Percentiles rank a stretch among this genome's conserved stretches.
These are phyloP conservation scores for Mastomys natalensis DNA, from an alignment of 2,113 vertebrate genomes.

Conservation along the genomic window DNA sequence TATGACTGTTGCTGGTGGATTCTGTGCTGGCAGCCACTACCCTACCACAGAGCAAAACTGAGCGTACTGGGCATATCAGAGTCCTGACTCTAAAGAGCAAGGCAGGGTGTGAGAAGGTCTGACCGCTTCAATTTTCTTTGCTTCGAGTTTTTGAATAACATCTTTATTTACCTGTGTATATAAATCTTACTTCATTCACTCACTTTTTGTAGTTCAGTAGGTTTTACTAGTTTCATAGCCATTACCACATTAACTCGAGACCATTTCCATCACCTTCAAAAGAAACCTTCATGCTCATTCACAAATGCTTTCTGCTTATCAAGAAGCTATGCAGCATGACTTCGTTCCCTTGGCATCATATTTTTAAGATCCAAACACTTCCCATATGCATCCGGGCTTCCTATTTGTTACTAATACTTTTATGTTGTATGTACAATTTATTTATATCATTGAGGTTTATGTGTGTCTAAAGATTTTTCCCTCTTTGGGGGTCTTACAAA, in stretches of 20 bases:
- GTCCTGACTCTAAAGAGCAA: not conserved
- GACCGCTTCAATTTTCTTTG: not conserved
- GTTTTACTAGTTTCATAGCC: not conserved
- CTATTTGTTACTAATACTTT: not conserved
- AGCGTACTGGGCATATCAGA: too few relatives aligned
- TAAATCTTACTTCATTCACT: not conserved
- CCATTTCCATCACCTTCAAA: not conserved
- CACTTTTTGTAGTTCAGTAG: not conserved
- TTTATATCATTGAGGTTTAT: not conserved
- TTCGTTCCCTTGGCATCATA: too few relatives aligned
- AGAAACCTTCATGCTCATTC: not conserved
- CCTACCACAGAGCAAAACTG: not conserved
- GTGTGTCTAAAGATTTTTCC: not conserved
- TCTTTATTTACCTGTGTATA: not conserved
- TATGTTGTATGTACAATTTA: not conserved
- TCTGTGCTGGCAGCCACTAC: not conserved
- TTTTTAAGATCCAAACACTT: not conserved
- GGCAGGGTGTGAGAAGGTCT: not conserved
- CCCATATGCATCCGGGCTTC: not conserved
- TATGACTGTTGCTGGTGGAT: accelerated
- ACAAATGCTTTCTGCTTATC: not conserved
- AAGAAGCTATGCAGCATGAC: not conserved
- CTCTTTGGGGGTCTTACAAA: not conserved
- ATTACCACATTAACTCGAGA: not conserved
- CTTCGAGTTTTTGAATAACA: not conserved